Evolutionary conservation across 2,797 vertebrate species (phyloP).

Genomic region (Mustela erminea): DNA sequence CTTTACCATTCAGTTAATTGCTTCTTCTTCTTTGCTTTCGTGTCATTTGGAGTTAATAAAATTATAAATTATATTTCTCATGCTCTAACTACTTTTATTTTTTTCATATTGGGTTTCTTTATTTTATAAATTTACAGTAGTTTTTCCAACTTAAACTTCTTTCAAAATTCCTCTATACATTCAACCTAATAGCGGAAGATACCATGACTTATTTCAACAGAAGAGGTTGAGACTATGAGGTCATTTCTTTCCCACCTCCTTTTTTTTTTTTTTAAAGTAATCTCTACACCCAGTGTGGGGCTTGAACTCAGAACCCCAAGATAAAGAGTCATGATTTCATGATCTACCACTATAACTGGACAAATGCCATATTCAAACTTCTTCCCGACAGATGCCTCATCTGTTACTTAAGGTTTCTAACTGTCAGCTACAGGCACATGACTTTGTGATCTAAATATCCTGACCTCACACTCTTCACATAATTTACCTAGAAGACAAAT

Average conservation of each 20-base stretch:
- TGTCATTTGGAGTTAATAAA: constrained; percentile 37
- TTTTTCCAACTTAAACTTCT: neutral
- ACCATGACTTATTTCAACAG: neutral
- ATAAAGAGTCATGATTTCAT: neutral
- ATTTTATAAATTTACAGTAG: neutral
- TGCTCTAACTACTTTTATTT: neutral
- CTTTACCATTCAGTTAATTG: neutral
- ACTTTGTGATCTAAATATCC: neutral
- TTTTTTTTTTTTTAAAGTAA: neutral
- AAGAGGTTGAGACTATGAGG: neutral
- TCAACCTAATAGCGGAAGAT: neutral
- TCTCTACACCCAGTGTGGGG: neutral
- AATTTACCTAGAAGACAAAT: constrained; percentile 23
- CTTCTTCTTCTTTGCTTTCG: neutral
- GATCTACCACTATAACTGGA: neutral
- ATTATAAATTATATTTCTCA: neutral
- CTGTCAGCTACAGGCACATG: neutral
- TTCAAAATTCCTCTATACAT: neutral
- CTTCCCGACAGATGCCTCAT: neutral
- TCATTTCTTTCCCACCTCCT: neutral
- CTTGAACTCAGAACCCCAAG: neutral
- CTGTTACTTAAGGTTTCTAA: neutral
- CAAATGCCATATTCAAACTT: neutral
- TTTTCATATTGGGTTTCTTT: neutral
- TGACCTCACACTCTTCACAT: neutral